A percentile compares a stretch with the other conserved stretches of the same genome.
These are phyloP conservation scores for Poecilia gillii DNA, from an alignment of 2,797 vertebrate species.

Conservation along the genomic window DNA sequence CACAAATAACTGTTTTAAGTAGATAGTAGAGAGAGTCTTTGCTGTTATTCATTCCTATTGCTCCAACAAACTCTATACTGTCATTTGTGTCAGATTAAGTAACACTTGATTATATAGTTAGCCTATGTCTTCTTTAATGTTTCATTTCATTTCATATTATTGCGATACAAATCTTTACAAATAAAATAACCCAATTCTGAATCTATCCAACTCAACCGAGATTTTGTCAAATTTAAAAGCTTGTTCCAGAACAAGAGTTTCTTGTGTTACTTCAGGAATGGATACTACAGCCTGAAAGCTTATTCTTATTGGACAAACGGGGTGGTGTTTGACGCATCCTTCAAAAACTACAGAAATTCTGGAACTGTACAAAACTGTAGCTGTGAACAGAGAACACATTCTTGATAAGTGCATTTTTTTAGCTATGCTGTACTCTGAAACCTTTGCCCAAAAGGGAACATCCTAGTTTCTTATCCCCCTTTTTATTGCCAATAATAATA, in stretches of 20 bases:
- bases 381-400: background rate
- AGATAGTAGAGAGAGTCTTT: background rate
- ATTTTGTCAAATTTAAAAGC: background rate
- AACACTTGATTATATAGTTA: background rate
- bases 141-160: background rate
- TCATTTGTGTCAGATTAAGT: background rate
- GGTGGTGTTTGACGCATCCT: background rate
- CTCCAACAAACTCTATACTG: background rate
- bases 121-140: no score
- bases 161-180: background rate
- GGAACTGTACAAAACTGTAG: background rate
- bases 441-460: slow-evolving; percentile 43
- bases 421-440: slow-evolving; percentile 37
- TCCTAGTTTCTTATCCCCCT: slow-evolving; percentile 47
- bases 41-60: background rate
- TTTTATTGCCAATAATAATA: slow-evolving; percentile 67
- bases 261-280: background rate
- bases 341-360: background rate
- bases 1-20: background rate
- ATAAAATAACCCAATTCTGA: background rate
- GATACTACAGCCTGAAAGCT: background rate
- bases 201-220: background rate
- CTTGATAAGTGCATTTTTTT: slow-evolving; percentile 13
- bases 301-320: background rate
- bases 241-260: background rate